Evolutionary conservation across 2,797 vertebrate species (phyloP), one percentile per base, ranked within the genome.

Genomic region (Enoplosus armatus): DNA sequence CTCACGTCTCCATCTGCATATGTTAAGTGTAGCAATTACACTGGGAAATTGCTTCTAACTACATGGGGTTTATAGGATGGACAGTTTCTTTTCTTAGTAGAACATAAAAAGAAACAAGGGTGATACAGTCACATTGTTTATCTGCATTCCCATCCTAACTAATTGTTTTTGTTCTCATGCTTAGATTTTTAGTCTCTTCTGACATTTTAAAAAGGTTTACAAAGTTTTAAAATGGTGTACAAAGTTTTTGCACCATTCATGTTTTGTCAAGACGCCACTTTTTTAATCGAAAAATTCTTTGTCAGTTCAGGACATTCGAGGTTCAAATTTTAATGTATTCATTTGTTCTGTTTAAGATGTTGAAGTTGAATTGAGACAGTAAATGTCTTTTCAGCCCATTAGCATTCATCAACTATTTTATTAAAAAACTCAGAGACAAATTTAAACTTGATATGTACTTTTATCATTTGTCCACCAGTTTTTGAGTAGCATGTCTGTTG

Each of bases 11-110:
- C 77, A 94, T 94, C 94, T 95, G 93, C 92, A 94, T 94, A 94
- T 94, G 91, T 95, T 94, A 95, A 96, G 94, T 95, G 93, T 94
- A 95, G 95, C 92, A 95, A 96, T 96, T 96, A 95, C 89, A 85
- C 89, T 61, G 85, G 83, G 75, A 94, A 94, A 95, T 95, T 93
- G 93, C 91, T 87, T 93, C 90, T 93, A 92, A 94, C 91, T 93
- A 91, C 88, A 90, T 88, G 77, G 69, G 87, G 86, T 84, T 92
- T 93, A 79, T 65, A 55, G 79, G 85, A 93, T 83, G 86, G 86
- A 90, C 89, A 83, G 73, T 85, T 90, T 90, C 86, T 92, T 90
- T 89, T 91, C 82, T 89, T 85, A 80, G 77, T 82, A 72, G 67
- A 84, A 53, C 85, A 90, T 79, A 72, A 82, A 88, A 78, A 47